Evolutionary conservation across 2,797 vertebrate genomes (phyloP).

Genomic region (Hypotaenidia okinawae): DNA sequence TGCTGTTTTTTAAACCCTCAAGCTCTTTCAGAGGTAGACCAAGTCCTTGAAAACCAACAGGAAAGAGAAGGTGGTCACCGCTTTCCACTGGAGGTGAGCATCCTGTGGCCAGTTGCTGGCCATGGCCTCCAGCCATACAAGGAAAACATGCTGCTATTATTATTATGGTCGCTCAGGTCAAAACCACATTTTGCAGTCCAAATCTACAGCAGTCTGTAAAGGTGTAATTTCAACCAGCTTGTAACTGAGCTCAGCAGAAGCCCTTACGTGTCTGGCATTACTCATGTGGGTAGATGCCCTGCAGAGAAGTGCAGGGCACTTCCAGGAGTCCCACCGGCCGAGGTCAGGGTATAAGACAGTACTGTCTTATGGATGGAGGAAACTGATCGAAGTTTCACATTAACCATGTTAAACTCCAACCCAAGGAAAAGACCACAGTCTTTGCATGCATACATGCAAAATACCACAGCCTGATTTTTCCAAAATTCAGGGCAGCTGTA

Average conservation of each 20-base stretch:
- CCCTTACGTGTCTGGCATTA: background rate
- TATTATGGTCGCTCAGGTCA: background rate
- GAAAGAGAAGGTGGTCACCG: background rate
- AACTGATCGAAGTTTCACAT: background rate
- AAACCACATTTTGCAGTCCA: background rate
- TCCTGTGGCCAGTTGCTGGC: background rate
- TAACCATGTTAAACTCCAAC: background rate
- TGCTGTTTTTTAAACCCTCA: background rate
- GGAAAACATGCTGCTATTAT: background rate
- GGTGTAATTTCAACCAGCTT: background rate
- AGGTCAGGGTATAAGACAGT: background rate
- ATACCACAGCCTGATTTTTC: background rate
- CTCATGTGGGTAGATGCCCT: background rate
- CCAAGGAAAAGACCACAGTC: background rate
- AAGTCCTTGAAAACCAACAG: background rate
- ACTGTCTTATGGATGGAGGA: background rate
- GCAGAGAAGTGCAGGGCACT: background rate
- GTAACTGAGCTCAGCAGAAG: background rate
- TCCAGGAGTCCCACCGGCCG: background rate
- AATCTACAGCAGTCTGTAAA: background rate
- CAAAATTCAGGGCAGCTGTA: background rate
- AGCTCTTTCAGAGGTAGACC: background rate
- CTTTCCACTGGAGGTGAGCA: background rate
- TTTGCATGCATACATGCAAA: background rate
- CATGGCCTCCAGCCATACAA: fast-evolving